These are phyloP conservation scores for Ctenodactylus gundi DNA, from an alignment of 2,113 vertebrate species.

Conservation along the genomic window DNA sequence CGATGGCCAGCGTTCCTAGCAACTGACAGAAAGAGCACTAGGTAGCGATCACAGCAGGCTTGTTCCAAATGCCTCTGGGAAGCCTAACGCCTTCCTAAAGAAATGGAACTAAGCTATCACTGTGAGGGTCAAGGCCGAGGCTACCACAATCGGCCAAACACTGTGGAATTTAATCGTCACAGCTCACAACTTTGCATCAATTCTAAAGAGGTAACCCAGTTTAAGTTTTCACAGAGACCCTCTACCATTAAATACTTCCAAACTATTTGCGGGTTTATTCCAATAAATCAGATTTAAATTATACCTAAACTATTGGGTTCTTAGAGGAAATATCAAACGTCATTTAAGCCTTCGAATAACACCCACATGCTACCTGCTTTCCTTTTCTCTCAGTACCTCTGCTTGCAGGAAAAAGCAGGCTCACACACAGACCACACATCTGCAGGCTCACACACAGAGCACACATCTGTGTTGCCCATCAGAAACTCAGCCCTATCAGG, in stretches of 20 bases:
- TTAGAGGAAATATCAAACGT: slow-evolving; percentile 71
- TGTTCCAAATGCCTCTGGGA: not conserved
- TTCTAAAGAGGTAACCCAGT: not conserved
- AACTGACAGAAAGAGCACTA: not conserved
- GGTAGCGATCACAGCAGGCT: not conserved
- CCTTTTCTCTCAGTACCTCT: not conserved
- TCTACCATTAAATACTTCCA: not conserved
- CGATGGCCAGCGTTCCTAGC: not conserved
- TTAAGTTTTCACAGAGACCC: not conserved
- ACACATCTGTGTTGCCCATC: not conserved
- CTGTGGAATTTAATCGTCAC: not conserved
- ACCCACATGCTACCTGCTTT: not conserved
- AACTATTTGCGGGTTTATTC: not conserved
- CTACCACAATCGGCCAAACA: not conserved
- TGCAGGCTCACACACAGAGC: too few species aligned
- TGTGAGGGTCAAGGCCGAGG: not conserved
- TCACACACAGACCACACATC: not conserved
- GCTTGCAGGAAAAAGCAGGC: not conserved
- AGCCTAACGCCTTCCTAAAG: not conserved
- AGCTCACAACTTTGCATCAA: not conserved
- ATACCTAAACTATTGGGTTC: slow-evolving; percentile 15
- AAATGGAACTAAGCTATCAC: not conserved
- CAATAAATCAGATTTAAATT: not conserved
- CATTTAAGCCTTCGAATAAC: slow-evolving; percentile 19
- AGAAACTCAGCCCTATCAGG: not conserved